Conservation (phyloP, 2,113 vertebrate genomes). For the Xiphias gladius region DNA sequence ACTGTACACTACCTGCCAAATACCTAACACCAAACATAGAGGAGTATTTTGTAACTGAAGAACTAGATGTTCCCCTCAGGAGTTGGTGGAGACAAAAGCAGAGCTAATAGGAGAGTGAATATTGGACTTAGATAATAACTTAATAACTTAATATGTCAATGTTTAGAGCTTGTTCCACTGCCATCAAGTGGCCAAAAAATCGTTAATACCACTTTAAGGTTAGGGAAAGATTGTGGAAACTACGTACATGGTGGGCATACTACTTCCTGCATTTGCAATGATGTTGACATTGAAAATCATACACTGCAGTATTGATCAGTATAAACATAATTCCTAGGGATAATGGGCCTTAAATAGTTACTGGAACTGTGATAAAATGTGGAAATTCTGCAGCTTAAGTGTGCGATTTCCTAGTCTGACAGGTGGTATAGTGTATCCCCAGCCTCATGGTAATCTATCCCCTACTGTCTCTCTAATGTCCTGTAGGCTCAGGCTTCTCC, state of each 20-base stretch:
- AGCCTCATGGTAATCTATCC: conserved; percentile 19
- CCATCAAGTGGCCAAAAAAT: background rate
- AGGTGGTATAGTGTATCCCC: conserved; percentile 19
- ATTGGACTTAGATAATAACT: no score
- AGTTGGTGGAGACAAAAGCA: background rate
- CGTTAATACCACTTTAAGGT: background rate
- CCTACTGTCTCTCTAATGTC: conserved; percentile 73
- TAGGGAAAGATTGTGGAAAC: background rate
- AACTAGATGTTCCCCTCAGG: no score
- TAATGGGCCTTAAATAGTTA: background rate
- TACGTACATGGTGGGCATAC: background rate
- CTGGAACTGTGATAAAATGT: background rate
- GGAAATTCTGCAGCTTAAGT: background rate
- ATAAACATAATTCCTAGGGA: no score
- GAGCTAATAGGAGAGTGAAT: background rate
- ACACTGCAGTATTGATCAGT: no score
- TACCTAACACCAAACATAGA: background rate
- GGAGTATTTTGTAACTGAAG: background rate
- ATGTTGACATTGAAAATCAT: no score
- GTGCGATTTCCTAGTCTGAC: background rate
- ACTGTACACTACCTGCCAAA: background rate
- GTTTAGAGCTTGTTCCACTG: background rate
- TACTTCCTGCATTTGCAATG: no score
- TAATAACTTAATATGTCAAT: no score
- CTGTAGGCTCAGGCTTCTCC: conserved; percentile 76